Conservation (phyloP, 2,888 invertebrate genomes). For the Shargacucullia verbasci region DNA sequence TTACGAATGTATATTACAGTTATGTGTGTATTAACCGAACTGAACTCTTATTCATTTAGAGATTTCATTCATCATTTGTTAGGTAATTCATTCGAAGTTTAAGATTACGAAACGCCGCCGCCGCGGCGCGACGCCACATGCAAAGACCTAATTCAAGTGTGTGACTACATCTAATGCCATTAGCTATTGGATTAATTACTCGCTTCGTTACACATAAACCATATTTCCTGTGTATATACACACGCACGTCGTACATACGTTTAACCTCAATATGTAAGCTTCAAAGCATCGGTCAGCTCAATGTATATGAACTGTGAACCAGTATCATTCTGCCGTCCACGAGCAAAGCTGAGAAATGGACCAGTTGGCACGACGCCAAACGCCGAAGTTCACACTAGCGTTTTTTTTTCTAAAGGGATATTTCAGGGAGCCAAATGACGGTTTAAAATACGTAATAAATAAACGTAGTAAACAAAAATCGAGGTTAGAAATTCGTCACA, state of each 20-base stretch:
- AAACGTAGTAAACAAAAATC: conserved; percentile 73
- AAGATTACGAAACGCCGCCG: conserved; percentile 57
- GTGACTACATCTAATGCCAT: conserved; percentile 70
- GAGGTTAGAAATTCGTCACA: conserved; percentile 79
- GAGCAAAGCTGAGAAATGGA: conserved; percentile 79
- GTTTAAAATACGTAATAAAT: conserved; percentile 68
- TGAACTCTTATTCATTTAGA: not conserved
- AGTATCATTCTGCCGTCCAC: conserved; percentile 79
- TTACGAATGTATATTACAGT: too few relatives aligned
- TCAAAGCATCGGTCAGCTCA: conserved; percentile 81
- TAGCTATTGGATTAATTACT: conserved; percentile 81
- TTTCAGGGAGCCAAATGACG: conserved; percentile 64
- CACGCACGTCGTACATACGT: conserved; percentile 66
- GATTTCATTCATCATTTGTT: conserved; percentile 46
- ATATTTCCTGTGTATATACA: conserved; percentile 75
- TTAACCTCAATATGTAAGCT: conserved; percentile 81
- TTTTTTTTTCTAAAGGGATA: conserved; percentile 71
- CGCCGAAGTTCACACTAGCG: conserved; percentile 64
- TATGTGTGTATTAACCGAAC: too few relatives aligned
- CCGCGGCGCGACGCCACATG: conserved; percentile 42
- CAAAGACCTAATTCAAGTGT: conserved; percentile 60
- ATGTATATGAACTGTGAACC: conserved; percentile 84
- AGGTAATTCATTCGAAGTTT: conserved; percentile 48
- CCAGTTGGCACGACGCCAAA: conserved; percentile 81
- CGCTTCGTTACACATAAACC: conserved; percentile 79